Percentiles rank a stretch among this genome's conserved stretches.
Evolutionary conservation across 2,797 vertebrate genomes (phyloP).

Genomic region (Allenopithecus nigroviridis): DNA sequence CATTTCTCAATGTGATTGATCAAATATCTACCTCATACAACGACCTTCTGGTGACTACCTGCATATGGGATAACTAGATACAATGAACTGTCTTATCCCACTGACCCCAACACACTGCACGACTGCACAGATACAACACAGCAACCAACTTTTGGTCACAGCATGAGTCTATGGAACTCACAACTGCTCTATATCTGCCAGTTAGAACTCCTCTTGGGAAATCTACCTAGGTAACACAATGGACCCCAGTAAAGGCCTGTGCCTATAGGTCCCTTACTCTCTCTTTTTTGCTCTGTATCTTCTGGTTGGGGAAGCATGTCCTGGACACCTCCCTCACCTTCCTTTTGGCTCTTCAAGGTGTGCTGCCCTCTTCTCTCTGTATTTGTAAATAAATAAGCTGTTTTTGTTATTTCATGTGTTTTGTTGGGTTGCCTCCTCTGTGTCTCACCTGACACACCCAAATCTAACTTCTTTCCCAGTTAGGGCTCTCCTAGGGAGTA

Average conservation of each 20-base stretch:
- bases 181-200: background rate
- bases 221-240: background rate
- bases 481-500: background rate
- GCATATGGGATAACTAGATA: background rate
- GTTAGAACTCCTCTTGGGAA: background rate
- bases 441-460: background rate
- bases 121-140: background rate
- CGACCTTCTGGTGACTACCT: background rate
- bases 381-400: background rate
- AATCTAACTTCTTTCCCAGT: background rate
- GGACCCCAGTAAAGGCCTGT: background rate
- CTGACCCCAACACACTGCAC: no score
- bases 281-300: background rate
- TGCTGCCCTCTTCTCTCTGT: background rate
- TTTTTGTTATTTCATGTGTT: background rate
- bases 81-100: background rate
- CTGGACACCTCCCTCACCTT: background rate
- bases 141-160: background rate
- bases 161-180: background rate
- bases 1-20: background rate
- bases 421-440: background rate
- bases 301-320: background rate
- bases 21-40: background rate
- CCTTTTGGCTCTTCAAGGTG: background rate
- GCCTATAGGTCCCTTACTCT: background rate